These are phyloP conservation scores for Acronicta leporina DNA, from an alignment of 2,888 invertebrate genomes.

Conservation along the genomic window DNA sequence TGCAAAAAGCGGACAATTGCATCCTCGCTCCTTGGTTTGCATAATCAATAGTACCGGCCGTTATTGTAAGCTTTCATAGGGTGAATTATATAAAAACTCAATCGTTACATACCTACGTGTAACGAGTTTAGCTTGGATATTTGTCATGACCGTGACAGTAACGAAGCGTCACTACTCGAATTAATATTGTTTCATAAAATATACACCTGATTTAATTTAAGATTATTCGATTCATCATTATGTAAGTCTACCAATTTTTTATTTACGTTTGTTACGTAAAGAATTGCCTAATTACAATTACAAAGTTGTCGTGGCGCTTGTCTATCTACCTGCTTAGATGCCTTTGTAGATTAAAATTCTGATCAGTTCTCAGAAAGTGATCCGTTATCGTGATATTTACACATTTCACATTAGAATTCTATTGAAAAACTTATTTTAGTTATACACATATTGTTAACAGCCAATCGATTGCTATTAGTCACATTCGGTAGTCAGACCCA, in stretches of 20 bases:
- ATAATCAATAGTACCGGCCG: slow-evolving; percentile 81
- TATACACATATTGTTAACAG: slow-evolving; percentile 45
- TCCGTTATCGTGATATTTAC: slow-evolving; percentile 69
- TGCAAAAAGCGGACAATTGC: slow-evolving; percentile 83
- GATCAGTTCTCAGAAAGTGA: slow-evolving; percentile 71
- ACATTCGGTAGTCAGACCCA: slow-evolving; percentile 42
- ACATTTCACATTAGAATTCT: slow-evolving; percentile 63
- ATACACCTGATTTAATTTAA: too few species aligned
- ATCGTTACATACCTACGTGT: slow-evolving; percentile 39
- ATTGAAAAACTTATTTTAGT: slow-evolving; percentile 59
- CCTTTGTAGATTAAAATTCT: slow-evolving; percentile 51
- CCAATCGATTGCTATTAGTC: slow-evolving; percentile 51
- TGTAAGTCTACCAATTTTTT: too few species aligned
- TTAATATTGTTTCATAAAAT: too few species aligned
- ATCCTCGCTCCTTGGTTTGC: slow-evolving; percentile 77
- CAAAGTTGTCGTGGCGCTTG: slow-evolving; percentile 28
- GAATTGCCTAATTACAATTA: slow-evolving; percentile 27
- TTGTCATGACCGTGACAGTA: slow-evolving; percentile 14
- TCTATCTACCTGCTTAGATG: slow-evolving; percentile 62
- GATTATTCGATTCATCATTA: too few species aligned
- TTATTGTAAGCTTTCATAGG: slow-evolving; percentile 71
- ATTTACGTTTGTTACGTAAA: too few species aligned
- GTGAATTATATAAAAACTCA: slow-evolving; percentile 64
- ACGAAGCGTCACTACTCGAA: too few species aligned
- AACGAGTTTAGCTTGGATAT: slow-evolving; percentile 39